Evolutionary conservation across 2,113 vertebrate species (phyloP).

Genomic region (Ramphastos sulfuratus): DNA sequence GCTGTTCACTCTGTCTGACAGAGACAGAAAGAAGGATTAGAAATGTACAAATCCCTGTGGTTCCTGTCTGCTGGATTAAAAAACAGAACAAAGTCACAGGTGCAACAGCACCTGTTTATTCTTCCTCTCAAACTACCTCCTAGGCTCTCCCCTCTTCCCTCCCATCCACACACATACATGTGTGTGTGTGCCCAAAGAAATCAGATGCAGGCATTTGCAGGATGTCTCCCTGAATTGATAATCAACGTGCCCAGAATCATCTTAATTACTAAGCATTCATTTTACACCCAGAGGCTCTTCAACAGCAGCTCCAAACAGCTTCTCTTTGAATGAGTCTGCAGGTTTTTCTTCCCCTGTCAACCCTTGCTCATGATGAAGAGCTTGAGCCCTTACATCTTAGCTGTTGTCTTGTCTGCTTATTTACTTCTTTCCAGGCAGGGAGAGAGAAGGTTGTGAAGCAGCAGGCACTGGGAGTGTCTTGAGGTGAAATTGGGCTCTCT

Average conservation of each 20-base stretch:
- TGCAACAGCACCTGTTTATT: constrained; percentile 6
- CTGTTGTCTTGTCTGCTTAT: neutral
- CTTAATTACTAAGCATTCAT: constrained; percentile 54
- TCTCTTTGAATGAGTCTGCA: constrained; percentile 9
- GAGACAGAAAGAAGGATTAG: neutral
- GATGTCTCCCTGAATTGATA: constrained; percentile 48
- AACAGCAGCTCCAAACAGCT: neutral
- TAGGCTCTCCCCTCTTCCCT: neutral
- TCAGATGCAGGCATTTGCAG: constrained; percentile 42
- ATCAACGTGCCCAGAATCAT: constrained; percentile 31
- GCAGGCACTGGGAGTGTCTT: neutral
- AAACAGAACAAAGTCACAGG: neutral
- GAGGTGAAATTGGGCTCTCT: neutral
- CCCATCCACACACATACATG: neutral
- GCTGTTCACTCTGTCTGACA: neutral
- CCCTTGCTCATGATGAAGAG: neutral
- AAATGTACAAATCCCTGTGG: neutral
- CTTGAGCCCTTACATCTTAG: neutral
- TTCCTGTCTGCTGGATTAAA: neutral
- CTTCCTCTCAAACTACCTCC: neutral
- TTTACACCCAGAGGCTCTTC: constrained; percentile 2
- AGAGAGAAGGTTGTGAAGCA: neutral
- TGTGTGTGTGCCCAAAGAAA: neutral
- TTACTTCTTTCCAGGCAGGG: neutral
- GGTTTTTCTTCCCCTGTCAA: neutral